Base-by-base conservation (phyloP, 2,797 vertebrate species). In the Brachymystax lenok region DNA sequence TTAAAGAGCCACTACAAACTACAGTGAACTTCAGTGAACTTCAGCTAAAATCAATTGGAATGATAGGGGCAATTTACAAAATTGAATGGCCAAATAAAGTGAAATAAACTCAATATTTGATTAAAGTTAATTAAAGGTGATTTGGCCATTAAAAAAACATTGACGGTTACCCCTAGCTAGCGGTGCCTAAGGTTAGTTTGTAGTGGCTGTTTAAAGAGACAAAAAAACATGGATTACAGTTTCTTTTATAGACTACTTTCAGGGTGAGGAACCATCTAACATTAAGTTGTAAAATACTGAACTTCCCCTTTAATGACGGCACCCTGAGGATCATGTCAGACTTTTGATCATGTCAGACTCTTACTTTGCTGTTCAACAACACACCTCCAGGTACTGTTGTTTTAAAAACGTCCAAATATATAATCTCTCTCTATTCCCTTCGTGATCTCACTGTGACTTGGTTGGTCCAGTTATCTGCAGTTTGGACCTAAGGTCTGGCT, bases 401-500 rank as follows among this genome's bases (percentile, higher is more conserved):
- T 6, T 61, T 61, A n/a, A 61, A 61, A 61, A 61, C 7, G 0
- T 61, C 10, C n/a, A 59, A n/a, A 8, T 61, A 24, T 21, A 61
- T 28, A 4, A 24, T 21, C 21, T 30, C 71, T 46, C 33, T 16
- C 73, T 71, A 7, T 78, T 69, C 52, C 21, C 28, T 68, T 73
- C 27, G 30, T 70, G 6, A 30, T 33, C 1, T 40, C 24, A 28
- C 67, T 24, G 5, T 33, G 52, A 10, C 33, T 59, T 66, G 27
- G 69, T 74, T 35, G 7, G 33, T 80, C 12, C 61, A 90, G 87
- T 88, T 3, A 61, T 81, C 64, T 88, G 85, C 77, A 33, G 69
- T 2, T 0, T 69, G 10, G 16, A 63, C 0, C 10, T 0, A 13
- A 70, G 0, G 5, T 78, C 74, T 14, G 1, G 0, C 0, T 76